These are phyloP conservation scores for Microtus obscurus DNA, from an alignment of 2,797 vertebrate species.

Conservation along the genomic window DNA sequence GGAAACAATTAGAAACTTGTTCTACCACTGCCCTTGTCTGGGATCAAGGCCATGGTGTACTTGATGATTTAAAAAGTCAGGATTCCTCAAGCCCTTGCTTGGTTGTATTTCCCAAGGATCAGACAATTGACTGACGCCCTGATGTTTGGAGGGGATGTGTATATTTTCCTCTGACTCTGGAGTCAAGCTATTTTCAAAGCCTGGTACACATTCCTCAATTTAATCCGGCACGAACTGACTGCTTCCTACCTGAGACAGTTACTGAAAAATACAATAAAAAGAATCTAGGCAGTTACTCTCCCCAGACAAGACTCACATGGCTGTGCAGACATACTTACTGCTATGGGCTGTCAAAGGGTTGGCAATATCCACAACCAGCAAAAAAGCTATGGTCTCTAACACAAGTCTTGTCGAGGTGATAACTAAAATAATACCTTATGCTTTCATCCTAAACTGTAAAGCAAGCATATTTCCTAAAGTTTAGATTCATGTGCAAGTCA, in stretches of 20 bases:
- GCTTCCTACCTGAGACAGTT: neutral
- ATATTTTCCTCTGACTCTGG: slow-evolving; percentile 39
- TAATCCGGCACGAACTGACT: neutral
- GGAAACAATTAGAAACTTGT: slow-evolving; percentile 30
- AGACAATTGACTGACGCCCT: slow-evolving; percentile 69
- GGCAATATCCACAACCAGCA: neutral
- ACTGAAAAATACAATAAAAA: slow-evolving; percentile 15
- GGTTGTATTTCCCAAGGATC: neutral
- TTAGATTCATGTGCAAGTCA: neutral
- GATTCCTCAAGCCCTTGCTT: neutral
- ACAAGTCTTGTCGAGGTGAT: neutral
- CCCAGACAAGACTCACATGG: neutral
- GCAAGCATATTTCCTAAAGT: neutral
- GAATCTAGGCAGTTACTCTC: neutral
- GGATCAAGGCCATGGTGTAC: slow-evolving; percentile 18
- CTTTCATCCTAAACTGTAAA: slow-evolving; percentile 4
- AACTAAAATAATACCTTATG: neutral
- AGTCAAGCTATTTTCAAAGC: slow-evolving; percentile 37
- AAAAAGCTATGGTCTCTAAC: neutral
- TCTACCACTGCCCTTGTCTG: slow-evolving; percentile 47
- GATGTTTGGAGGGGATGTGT: slow-evolving; percentile 45
- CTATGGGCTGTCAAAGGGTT: neutral
- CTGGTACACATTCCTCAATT: neutral
- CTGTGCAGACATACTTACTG: neutral
- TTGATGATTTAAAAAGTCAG: slow-evolving; percentile 43